Evolutionary conservation across 2,797 vertebrate genomes (phyloP), one percentile per base, ranked within the genome.

Genomic region (Alfaro cultratus): DNA sequence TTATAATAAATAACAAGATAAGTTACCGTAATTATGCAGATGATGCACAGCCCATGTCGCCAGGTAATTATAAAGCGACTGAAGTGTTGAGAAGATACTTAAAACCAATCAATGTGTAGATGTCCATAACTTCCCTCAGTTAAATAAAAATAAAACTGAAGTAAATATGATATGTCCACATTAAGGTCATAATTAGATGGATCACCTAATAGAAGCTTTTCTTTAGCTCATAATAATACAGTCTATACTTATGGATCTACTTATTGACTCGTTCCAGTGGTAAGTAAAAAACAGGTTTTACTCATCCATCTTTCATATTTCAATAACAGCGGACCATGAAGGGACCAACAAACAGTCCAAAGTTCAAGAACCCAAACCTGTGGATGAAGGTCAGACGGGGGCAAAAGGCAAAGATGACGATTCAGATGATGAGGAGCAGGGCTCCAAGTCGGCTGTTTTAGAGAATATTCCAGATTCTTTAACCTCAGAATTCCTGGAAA

Each of bases 401-500:
- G 26, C 13, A 0, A 70, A 71, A 51, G 31, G 23, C 0, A 21
- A 2, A 62, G 83, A 75, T 0, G 84, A 85, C 23, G 47, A 79
- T 36, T 10, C 80, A 23, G 80, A 67, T 34, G 84, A 87, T 0
- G 85, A 91, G n/a, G 85, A 89, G n/a, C 41, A 9, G 4, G 26
- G 46, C 51, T 86, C 79, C 68, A 80, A 82, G 46, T 91, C 84
- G 0, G 91, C 89, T 51, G 82, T 96, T 64, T 71, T 96, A 34
- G 92, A 68, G 72, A 95, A 95, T 29, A 51, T 95, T 75, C 34
- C 73, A 23, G 82, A 86, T 47, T 75, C 31, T 0, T 0, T 75
- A 2, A 79, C 0, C 31, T 16, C 53, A 23, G 94, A 95, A 53
- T 91, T 89, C 36, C 34, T 96, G 81, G 81, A 84, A 76, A 94